Evolutionary conservation across 2,113 vertebrate species (phyloP).

Genomic region (Recurvirostra avosetta): DNA sequence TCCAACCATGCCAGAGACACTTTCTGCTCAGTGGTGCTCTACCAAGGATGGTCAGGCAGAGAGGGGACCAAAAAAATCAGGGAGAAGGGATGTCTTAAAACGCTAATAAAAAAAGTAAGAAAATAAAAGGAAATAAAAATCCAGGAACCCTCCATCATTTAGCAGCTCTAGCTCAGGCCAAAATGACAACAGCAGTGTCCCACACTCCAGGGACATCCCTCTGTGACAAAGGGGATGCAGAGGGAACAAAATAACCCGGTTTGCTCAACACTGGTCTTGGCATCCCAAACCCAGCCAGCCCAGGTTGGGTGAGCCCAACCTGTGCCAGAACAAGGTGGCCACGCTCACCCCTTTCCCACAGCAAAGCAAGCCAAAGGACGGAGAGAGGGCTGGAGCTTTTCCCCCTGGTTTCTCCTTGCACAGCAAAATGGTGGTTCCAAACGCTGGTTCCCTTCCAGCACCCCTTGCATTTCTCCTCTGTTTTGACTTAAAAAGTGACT

Average conservation of each 20-base stretch:
- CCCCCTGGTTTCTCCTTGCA: not conserved
- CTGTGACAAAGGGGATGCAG: not conserved
- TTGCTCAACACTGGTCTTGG: not conserved
- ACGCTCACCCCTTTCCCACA: fast-evolving
- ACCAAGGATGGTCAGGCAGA: not conserved
- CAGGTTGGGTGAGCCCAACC: not conserved
- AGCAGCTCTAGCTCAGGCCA: not conserved
- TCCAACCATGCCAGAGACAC: not conserved
- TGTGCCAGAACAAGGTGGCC: not conserved
- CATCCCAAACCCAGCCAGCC: not conserved
- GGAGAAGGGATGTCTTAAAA: not conserved
- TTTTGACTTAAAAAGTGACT: slow-evolving; percentile 16
- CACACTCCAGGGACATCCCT: not conserved
- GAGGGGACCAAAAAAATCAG: not conserved
- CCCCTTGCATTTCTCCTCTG: not conserved
- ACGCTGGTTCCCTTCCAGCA: not conserved
- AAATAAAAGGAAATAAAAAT: not conserved
- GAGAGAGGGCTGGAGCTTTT: not conserved
- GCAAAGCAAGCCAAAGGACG: not conserved
- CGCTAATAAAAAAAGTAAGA: fast-evolving
- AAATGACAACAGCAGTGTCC: not conserved
- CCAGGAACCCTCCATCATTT: not conserved
- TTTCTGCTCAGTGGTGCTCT: not conserved
- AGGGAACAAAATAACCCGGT: not conserved
- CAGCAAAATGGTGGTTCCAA: not conserved